These are phyloP conservation scores for Hydriomena furcata DNA, from an alignment of 2,888 invertebrate species.

Conservation along the genomic window DNA sequence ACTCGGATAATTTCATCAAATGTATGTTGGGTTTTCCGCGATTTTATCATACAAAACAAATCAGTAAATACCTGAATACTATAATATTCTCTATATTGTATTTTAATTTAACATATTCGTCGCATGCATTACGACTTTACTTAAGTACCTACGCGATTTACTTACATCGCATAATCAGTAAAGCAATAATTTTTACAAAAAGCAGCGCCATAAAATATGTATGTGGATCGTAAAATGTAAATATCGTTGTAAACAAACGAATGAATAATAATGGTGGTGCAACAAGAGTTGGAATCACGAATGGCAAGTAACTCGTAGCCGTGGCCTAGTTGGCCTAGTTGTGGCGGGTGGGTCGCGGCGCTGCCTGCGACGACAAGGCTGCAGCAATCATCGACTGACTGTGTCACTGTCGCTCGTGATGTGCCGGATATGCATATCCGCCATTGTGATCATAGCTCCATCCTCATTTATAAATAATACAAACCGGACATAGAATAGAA, in stretches of 20 bases:
- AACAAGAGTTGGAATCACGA: slow-evolving; percentile 51
- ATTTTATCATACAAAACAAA: too few relatives aligned
- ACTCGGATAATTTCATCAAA: too few relatives aligned
- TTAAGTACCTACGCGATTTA: slow-evolving; percentile 3
- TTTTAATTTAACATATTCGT: not conserved
- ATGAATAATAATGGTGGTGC: slow-evolving; percentile 30
- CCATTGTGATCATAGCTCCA: not conserved
- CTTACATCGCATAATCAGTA: slow-evolving; percentile 5
- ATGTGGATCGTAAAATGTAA: slow-evolving; percentile 26
- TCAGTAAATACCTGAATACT: too few relatives aligned
- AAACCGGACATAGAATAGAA: not conserved
- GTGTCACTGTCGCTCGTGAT: slow-evolving; percentile 19
- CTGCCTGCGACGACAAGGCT: slow-evolving; percentile 18
- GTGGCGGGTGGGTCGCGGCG: slow-evolving; percentile 30
- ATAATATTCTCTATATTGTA: too few relatives aligned
- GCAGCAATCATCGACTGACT: slow-evolving; percentile 23
- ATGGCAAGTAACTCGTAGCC: slow-evolving; percentile 53
- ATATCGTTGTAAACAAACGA: slow-evolving; percentile 27
- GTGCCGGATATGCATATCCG: slow-evolving; percentile 22
- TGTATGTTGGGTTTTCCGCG: too few relatives aligned
- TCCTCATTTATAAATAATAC: slow-evolving; percentile 8
- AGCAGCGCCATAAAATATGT: slow-evolving; percentile 20
- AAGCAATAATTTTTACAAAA: slow-evolving; percentile 17
- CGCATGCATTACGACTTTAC: slow-evolving; percentile 3
- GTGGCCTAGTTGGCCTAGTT: slow-evolving; percentile 60